Evolutionary conservation across 35 echinoderm and acorn worm species (phyloP).

Genomic region (Ophioderma brevispina): DNA sequence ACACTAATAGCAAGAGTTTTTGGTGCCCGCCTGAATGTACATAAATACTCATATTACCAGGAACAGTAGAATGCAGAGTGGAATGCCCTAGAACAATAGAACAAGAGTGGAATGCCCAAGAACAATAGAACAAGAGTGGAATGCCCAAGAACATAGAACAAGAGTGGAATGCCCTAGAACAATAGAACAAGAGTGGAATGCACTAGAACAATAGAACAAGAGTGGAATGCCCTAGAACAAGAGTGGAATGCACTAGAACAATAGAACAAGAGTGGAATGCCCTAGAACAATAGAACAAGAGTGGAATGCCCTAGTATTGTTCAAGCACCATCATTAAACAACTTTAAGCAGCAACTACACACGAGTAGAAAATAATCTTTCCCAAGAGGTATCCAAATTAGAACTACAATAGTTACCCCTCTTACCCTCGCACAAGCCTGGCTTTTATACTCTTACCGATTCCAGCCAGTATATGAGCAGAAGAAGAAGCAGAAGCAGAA

Average conservation of each 20-base stretch:
- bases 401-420: background rate
- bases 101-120: too few species aligned
- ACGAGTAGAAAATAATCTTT: too few species aligned
- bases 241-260: too few species aligned
- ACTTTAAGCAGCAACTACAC: background rate
- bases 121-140: too few species aligned
- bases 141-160: too few species aligned
- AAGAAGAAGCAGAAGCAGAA: background rate
- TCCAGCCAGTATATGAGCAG: background rate
- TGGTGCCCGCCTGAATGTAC: background rate
- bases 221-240: too few species aligned
- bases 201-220: too few species aligned
- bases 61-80: constrained; percentile 11
- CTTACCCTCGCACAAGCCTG: background rate
- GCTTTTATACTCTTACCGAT: background rate
- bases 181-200: too few species aligned
- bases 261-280: too few species aligned
- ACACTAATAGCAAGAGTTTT: background rate
- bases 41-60: constrained; percentile 16
- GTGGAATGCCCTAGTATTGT: background rate
- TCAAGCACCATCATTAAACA: background rate
- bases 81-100: constrained; percentile 23
- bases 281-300: too few species aligned
- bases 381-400: too few species aligned
- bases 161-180: too few species aligned